Evolutionary conservation across 2,888 invertebrate genomes (phyloP).

Genomic region (Leptinotarsa juncta): DNA sequence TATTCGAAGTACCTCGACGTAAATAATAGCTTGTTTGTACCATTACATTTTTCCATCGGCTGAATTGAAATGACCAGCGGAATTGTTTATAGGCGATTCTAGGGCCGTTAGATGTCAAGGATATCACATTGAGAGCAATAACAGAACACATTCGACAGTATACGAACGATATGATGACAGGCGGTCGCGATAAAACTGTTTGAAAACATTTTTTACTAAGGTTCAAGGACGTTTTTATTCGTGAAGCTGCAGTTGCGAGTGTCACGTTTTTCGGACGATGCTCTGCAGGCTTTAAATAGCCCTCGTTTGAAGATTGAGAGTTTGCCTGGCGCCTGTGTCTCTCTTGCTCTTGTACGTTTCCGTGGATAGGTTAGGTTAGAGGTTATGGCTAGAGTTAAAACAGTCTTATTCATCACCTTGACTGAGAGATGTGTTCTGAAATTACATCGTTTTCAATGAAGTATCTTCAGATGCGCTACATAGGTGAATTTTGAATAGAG

Average conservation of each 20-base stretch:
- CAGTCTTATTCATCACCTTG: no score
- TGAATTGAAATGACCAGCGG: slow-evolving; percentile 58
- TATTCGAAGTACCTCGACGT: not conserved
- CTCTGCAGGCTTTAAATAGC: slow-evolving; percentile 36
- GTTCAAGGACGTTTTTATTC: slow-evolving; percentile 43
- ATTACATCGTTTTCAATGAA: no score
- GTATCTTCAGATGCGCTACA: no score
- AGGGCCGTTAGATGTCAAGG: slow-evolving; percentile 56
- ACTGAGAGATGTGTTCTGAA: no score
- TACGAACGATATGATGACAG: slow-evolving; percentile 57
- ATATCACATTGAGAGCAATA: slow-evolving; percentile 55
- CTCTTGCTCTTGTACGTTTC: no score
- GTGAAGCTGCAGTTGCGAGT: slow-evolving; percentile 35
- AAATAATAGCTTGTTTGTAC: slow-evolving; percentile 30
- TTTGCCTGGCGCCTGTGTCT: not conserved
- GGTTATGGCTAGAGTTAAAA: no score
- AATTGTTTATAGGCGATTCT: slow-evolving; percentile 58
- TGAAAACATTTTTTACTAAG: slow-evolving; percentile 43
- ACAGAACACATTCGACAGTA: slow-evolving; percentile 55
- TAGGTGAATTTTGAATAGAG: no score
- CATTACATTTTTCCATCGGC: slow-evolving; percentile 56
- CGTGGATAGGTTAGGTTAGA: no score
- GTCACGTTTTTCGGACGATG: slow-evolving; percentile 38
- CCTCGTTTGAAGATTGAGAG: not conserved
- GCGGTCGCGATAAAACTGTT: slow-evolving; percentile 53